Base-by-base conservation (phyloP, 2,797 vertebrate genomes). In the Acanthurus lineatus region DNA sequence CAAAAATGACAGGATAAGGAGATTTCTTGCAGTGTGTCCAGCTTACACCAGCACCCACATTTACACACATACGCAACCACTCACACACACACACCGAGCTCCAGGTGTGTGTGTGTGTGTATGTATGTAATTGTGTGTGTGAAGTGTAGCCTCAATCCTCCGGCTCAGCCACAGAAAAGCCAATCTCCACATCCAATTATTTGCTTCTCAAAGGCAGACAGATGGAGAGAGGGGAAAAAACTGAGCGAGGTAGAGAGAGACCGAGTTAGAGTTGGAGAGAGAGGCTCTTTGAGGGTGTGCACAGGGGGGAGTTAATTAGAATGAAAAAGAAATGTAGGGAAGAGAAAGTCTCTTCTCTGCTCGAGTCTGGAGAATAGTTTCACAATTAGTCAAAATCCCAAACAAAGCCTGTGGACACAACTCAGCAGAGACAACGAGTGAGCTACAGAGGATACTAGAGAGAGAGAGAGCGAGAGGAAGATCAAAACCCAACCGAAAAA, bases 171-270 rank as follows among this genome's bases (percentile, higher is more conserved):
- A 92, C 82, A 90, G 88, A 90, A 84, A 88, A 92, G 89, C 89
- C 92, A 94, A 91, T 92, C 94, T 94, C 90, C 90, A 90, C 91
- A 90, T 94, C 92, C 92, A 95, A 95, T 96, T 94, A 95, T 94
- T 94, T 94, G 85, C 86, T 91, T 94, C 94, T 95, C 89, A 94
- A 94, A 95, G 92, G 91, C 86, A 90, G 91, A 91, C 89, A 91
- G 91, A 93, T 86, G 87, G 92, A 86, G 87, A 60, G 85, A 58
- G 86, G 82, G 84, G 42, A 64, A 16, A 65, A 15, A 79, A 83
- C 76, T 65, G 78, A 75, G 76, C 4, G 83, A 87, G 85, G 82
- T 65, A 77, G 87, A 85, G 86, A 84, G 83, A 85, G 68, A 47
- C 42, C 42, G 81, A 85, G 73, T 40, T 10, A 40, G 74, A 83